A percentile compares a stretch with the other conserved stretches of the same genome.
Conservation (phyloP, 2,113 vertebrate genomes). For the Mustela nigripes region DNA sequence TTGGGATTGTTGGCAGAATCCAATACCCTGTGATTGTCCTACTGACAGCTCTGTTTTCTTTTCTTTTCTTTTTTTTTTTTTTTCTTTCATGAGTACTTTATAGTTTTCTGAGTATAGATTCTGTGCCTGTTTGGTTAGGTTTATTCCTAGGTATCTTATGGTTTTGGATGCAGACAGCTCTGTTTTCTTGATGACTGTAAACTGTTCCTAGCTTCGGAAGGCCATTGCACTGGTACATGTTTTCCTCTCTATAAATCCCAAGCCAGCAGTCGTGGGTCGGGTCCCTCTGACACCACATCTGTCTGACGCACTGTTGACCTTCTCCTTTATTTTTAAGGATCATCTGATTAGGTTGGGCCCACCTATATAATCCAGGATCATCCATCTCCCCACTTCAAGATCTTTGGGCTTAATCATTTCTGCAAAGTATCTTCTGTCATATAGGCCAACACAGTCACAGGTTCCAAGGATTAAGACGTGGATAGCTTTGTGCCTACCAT, state of each 20-base stretch:
- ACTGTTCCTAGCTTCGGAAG: neutral
- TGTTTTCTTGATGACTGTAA: neutral
- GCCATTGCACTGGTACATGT: accelerated
- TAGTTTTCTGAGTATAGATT: no score
- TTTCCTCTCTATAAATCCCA: neutral
- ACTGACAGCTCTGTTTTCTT: neutral
- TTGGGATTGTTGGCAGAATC: neutral
- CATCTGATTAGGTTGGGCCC: neutral
- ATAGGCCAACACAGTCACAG: no score
- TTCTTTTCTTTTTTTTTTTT: no score
- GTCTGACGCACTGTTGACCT: neutral
- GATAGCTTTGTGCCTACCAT: accelerated
- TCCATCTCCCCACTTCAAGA: no score
- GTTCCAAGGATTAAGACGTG: neutral
- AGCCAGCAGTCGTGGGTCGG: neutral
- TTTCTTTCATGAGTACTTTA: no score
- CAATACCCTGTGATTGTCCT: no score
- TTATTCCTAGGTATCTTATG: no score
- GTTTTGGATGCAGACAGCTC: no score
- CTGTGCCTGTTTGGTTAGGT: no score
- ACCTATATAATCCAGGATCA: neutral
- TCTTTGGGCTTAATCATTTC: neutral
- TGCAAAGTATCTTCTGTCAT: neutral
- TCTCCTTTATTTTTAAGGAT: neutral
- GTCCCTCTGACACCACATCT: neutral